Base-by-base conservation (phyloP, 2,888 invertebrate species). In the Artemia sinica region DNA sequence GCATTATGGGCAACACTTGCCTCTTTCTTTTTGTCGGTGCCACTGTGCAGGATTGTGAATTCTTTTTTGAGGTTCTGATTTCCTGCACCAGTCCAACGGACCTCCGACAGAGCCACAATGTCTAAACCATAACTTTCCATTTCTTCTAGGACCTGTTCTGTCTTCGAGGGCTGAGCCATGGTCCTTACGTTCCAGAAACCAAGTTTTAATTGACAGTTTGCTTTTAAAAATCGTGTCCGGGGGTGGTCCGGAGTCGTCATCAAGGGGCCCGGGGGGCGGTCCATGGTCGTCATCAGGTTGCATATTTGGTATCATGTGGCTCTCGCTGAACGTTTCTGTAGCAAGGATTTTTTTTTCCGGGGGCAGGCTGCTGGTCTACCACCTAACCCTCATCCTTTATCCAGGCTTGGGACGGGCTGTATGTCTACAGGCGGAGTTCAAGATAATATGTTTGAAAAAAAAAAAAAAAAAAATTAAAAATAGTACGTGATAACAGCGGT, bases 91-190 rank as follows among this genome's bases (percentile, higher is more conserved):
- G 52, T 51, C 52, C 52, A 51, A 51, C 52, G 52, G 52, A 51
- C 52, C n/a, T 51, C 52, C 52, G 52, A 51, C 52, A 51, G 52
- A 51, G 52, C n/a, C n/a, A n/a, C n/a, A n/a, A n/a, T n/a, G n/a
- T n/a, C n/a, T n/a, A n/a, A n/a, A n/a, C 52, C 52, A 51, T 51
- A 51, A 51, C n/a, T 51, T 11, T 51, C 52, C 52, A 51, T 51
- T n/a, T 51, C 52, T 11, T 51, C n/a, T n/a, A 51, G 11, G n/a
- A 51, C 52, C 52, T 51, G 52, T 51, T 51, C 52, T 51, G 52
- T 51, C n/a, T 51, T 11, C n/a, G n/a, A n/a, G n/a, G n/a, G n/a
- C n/a, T n/a, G n/a, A n/a, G n/a, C n/a, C n/a, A n/a, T n/a, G n/a
- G n/a, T n/a, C n/a, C n/a, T 51, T n/a, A n/a, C 11, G n/a, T 11